A percentile compares a stretch with the other conserved stretches of the same genome.
phyloP scores from a whole-genome alignment of 2,888 invertebrate species.

The Hartigia nigra region DNA sequence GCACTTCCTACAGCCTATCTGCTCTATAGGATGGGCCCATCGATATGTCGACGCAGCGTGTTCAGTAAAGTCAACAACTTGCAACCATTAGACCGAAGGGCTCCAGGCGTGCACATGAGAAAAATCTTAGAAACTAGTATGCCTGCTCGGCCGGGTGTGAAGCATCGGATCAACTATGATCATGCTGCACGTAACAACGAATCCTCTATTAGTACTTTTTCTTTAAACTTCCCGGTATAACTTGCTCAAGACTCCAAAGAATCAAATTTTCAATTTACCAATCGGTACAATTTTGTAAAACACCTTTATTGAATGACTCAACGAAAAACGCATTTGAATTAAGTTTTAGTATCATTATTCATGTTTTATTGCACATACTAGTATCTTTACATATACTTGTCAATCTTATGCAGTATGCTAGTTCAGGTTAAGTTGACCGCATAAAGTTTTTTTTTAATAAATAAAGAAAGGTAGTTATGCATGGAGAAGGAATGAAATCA shows the following conservation, averaged over 20 bases:
- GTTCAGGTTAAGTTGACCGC: neutral
- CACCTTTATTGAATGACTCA: neutral
- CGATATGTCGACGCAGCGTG: constrained; percentile 4
- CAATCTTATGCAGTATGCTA: neutral
- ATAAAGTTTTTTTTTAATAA: neutral
- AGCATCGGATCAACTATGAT: neutral
- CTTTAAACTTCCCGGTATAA: neutral
- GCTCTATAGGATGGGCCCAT: neutral
- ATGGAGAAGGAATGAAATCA: neutral
- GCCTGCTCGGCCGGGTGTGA: neutral
- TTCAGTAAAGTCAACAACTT: constrained; percentile 6
- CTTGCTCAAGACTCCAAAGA: neutral
- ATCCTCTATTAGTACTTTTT: neutral
- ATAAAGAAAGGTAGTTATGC: neutral
- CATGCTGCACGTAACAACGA: neutral
- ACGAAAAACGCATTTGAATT: neutral
- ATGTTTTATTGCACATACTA: neutral
- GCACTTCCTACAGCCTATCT: constrained; percentile 24
- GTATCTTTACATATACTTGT: neutral
- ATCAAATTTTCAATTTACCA: neutral
- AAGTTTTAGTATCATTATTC: neutral
- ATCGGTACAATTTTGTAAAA: neutral
- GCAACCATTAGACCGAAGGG: neutral
- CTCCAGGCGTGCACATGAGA: neutral
- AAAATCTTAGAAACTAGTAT: neutral